A percentile compares a stretch with the other conserved stretches of the same genome.
Evolutionary conservation across 2,888 invertebrate species (phyloP).

Genomic region (Lasioglossum oenotherae): DNA sequence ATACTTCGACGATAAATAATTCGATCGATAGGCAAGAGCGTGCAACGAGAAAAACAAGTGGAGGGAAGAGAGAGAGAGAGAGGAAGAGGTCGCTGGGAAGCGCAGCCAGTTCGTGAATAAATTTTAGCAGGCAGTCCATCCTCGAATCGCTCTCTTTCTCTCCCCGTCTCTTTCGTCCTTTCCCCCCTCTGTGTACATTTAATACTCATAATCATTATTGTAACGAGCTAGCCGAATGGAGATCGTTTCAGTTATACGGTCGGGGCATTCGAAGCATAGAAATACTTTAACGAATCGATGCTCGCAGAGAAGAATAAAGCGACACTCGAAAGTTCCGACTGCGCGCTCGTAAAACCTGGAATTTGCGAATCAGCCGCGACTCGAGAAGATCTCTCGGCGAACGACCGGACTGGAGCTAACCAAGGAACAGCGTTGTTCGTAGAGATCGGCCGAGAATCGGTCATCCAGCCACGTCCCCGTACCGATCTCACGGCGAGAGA

Average conservation of each 20-base stretch:
- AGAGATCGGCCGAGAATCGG: conserved; percentile 8
- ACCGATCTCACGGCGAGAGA: not conserved
- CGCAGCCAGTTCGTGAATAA: conserved; percentile 24
- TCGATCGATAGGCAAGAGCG: conserved; percentile 33
- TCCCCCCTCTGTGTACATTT: not conserved
- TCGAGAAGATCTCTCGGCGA: not conserved
- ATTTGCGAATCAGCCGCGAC: not conserved
- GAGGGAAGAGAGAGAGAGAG: not conserved
- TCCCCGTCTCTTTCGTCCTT: not conserved
- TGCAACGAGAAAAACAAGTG: not conserved
- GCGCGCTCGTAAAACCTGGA: not conserved
- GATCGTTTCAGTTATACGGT: not conserved
- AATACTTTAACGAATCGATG: conserved; percentile 36
- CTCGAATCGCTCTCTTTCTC: not conserved
- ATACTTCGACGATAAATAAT: conserved; percentile 50
- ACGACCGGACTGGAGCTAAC: not conserved
- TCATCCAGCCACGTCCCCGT: not conserved
- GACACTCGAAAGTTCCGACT: conserved; percentile 3
- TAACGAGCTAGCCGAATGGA: conserved; percentile 24
- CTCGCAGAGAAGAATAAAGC: not conserved
- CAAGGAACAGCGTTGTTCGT: not conserved
- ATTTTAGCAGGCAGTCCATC: conserved; percentile 22
- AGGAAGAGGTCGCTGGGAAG: not conserved
- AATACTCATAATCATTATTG: conserved; percentile 34
- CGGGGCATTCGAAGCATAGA: conserved; percentile 33